phyloP scores from a whole-genome alignment of 2,888 invertebrate species.

The Alloplasta piceator region DNA sequence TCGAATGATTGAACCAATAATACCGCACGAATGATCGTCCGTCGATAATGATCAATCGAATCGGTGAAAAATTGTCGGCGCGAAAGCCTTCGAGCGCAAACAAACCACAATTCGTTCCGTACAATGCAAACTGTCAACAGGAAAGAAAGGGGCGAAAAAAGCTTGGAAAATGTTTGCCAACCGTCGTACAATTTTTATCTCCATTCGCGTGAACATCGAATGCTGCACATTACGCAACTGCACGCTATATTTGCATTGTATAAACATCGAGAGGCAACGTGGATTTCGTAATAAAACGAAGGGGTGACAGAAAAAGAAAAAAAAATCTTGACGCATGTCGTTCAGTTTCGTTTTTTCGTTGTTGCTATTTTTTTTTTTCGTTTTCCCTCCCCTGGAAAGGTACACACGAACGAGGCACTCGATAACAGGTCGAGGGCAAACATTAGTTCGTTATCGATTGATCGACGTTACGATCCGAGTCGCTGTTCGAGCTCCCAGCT shows the following conservation, averaged over 20 bases:
- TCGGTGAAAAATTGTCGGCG: background rate
- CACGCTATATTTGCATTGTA: background rate
- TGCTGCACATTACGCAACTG: background rate
- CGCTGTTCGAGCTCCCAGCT: background rate
- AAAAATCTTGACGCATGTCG: background rate
- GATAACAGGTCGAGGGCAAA: constrained; percentile 44
- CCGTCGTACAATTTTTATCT: background rate
- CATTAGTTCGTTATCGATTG: constrained; percentile 64
- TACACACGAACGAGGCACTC: constrained; percentile 5
- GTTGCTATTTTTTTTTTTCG: no score
- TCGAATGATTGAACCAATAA: no score
- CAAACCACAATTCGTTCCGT: background rate
- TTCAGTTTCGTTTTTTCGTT: constrained; percentile 4
- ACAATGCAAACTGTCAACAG: background rate
- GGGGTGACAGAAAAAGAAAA: constrained; percentile 20
- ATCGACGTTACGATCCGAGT: constrained; percentile 38
- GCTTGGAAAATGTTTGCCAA: background rate
- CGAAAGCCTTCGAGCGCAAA: background rate
- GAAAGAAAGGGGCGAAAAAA: background rate
- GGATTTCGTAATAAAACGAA: constrained; percentile 11
- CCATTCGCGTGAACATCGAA: background rate
- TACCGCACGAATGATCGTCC: no score
- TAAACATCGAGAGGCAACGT: background rate
- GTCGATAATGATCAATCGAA: no score
- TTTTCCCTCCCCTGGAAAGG: background rate